Base-by-base conservation (phyloP, 1,140 invertebrate species). In the Lepidurus apus region DNA sequence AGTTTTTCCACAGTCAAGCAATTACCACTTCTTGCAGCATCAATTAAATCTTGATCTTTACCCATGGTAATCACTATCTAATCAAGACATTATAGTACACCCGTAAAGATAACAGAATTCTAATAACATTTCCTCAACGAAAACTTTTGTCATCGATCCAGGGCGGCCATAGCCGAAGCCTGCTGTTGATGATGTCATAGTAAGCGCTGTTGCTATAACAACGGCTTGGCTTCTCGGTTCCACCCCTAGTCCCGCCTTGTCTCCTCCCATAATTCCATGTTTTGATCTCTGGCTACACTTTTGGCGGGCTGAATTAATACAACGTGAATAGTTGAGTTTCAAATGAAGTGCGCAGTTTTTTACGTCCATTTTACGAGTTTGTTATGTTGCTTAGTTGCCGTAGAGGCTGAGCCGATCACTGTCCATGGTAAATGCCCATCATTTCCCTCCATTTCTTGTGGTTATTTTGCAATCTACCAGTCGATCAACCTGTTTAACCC, bases 41-140 rank as follows among this genome's bases (percentile, higher is more conserved):
- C 95, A 85, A 98, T 89, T 86, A 98, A 90, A 87, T 98, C 95
- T 86, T 96, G 93, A 86, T 97, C 95, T 88, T 96, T 96, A 84
- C 95, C 95, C 95, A 98, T 95, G 86, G 87, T 87, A 87, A 76
- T 43, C 13, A 74, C 45, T 80, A 82, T 78, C 76, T 79, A 42
- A 75, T 73, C 78, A 42, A 73, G 53, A 43, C 73, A 79, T 45
- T 78, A 44, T 79, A 77, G 88, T 87, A 86, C 88, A 87, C 78
- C 74, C 53, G 7, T 75, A 74, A 44, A 74, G 73, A 24, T 53
- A 88, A 87, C 86, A 85, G 53, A 87, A 80, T 80, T 86, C 88
- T 87, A 87, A 88, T 85, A 86, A 88, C 87, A 85, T 84, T 85
- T 85, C 85, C 85, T 87, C 87, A 86, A 86, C 87, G 85, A 88